Evolutionary conservation across 2,797 vertebrate genomes (phyloP), one percentile per base, ranked within the genome.

Genomic region (Rousettus madagascariensis): DNA sequence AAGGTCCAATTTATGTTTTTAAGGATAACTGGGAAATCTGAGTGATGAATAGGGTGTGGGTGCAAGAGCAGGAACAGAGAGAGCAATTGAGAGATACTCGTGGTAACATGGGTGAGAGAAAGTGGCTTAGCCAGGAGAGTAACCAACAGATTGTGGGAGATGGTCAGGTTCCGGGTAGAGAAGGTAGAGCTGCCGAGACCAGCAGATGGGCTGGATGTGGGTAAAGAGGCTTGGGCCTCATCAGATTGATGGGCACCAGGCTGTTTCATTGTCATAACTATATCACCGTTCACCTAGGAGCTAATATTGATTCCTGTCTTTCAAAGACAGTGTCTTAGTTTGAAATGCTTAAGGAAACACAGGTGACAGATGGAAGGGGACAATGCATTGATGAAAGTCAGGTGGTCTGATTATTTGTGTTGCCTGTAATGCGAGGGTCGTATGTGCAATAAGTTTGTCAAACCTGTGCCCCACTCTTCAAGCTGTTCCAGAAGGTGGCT

Each of bases 401-500:
- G 2, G 9, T 6, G 2, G 38, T 63, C 84, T 30, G 3, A 43
- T 51, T 43, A 43, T 24, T 17, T 57, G 20, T 15, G 3, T 51
- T 66, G 30, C 16, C 75, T 8, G 2, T 66, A 24, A 55, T 15
- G 8, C 15, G 13, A 51, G 46, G 17, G 24, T 49, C 36, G 59
- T 33, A 17, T 8, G 36, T 8, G 2, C n/a, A 12, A 7, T 46
- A 20, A 86, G 69, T 57, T 46, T 59, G 13, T 19, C 5, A 8
- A 78, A 8, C 8, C 15, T 3, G 3, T 4, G 1, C 6, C 13
- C 33, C 11, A 0, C 19, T 3, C 2, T 5, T 30, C 89, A 26
- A 46, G 30, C 33, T 66, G 33, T 11, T 24, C 68, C 51, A 72
- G 38, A 43, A 20, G 9, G 30, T 59, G 63, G 10, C 24, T 55